Percentiles rank a stretch among this genome's conserved stretches.
phyloP scores from a whole-genome alignment of 1,140 invertebrate genomes.

The Diplogasteroides magnus region DNA sequence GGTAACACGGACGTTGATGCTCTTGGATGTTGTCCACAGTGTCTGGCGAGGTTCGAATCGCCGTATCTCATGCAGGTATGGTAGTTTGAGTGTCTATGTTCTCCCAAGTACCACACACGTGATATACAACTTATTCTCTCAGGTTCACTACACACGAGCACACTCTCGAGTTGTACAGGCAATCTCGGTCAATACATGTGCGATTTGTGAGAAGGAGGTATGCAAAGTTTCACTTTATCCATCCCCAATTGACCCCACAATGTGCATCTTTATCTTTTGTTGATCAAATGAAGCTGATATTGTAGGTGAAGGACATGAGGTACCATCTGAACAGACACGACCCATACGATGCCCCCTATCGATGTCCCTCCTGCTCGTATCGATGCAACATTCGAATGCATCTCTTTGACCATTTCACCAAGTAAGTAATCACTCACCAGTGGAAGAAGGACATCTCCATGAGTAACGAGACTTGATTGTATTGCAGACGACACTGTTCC shows the following conservation, averaged over 20 bases:
- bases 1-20: background rate
- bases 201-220: conserved; percentile 23
- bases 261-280: background rate
- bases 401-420: conserved; percentile 17
- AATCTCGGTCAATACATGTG: background rate
- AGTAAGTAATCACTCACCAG: conserved; percentile 2
- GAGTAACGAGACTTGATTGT: background rate
- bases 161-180: conserved; percentile 6
- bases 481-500: background rate
- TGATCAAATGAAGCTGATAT: background rate
- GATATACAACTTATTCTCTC: no score
- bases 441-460: background rate
- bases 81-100: background rate
- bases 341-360: conserved; percentile 18
- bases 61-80: conserved; percentile 13
- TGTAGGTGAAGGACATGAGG: background rate
- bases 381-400: conserved; percentile 9
- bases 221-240: background rate
- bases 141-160: conserved; percentile 13
- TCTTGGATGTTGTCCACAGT: conserved; percentile 5
- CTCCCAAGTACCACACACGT: no score
- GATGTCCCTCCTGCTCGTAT: conserved; percentile 20
- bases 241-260: background rate
- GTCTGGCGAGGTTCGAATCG: conserved; percentile 4
- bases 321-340: conserved; percentile 8